Evolutionary conservation across 2,113 vertebrate genomes (phyloP).

Genomic region (Mustela lutreola): DNA sequence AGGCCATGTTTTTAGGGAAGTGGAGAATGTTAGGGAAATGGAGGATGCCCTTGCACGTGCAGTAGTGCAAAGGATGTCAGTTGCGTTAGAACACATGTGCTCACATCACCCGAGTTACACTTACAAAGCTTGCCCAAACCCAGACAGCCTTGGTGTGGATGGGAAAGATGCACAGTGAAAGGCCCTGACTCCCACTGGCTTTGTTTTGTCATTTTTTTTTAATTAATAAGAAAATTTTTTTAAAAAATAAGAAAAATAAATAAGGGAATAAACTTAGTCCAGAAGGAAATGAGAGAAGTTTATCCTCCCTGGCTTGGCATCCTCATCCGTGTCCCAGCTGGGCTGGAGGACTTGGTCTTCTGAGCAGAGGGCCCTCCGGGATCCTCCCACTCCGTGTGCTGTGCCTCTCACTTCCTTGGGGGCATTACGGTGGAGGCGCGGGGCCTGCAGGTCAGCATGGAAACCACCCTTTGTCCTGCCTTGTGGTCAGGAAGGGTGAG

Average conservation of each 20-base stretch:
- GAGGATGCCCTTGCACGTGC: not conserved
- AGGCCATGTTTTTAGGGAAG: rapidly evolving
- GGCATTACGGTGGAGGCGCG: not conserved
- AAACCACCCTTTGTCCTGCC: not conserved
- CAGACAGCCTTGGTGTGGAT: not conserved
- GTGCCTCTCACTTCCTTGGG: not conserved
- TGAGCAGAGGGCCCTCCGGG: rapidly evolving
- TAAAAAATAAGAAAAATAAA: not conserved
- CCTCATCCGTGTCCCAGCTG: not conserved
- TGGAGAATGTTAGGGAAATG: not conserved
- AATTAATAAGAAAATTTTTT: not conserved
- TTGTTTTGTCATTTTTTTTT: not conserved
- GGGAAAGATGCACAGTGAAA: not conserved
- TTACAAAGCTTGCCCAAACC: rapidly evolving
- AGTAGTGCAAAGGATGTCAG: not conserved
- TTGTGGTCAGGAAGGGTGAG: not conserved
- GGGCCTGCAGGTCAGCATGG: not conserved
- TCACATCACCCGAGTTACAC: rapidly evolving
- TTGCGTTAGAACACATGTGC: not conserved
- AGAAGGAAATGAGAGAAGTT: not conserved
- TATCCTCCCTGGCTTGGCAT: not conserved
- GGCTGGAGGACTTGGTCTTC: not conserved
- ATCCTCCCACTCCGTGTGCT: rapidly evolving
- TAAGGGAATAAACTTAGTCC: not conserved
- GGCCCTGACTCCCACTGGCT: not conserved